These are phyloP conservation scores for Cantharis flavilabris DNA, from an alignment of 2,888 invertebrate species.

Conservation along the genomic window DNA sequence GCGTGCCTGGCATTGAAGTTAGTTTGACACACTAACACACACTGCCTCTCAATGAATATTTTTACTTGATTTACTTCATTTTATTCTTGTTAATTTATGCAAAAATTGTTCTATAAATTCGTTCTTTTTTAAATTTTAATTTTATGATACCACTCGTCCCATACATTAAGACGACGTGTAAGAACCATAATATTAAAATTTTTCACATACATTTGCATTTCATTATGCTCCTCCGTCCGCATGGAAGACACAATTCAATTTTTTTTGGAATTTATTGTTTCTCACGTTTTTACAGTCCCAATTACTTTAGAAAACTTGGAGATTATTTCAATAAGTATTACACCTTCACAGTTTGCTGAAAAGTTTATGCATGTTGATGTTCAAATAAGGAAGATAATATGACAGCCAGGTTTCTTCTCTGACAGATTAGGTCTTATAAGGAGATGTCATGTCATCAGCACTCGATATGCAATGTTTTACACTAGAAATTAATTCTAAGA, in stretches of 20 bases:
- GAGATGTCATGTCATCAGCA: conserved; percentile 27
- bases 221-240: not conserved
- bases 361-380: conserved; percentile 12
- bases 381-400: conserved; percentile 28
- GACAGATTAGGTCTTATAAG: conserved; percentile 28
- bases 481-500: conserved; percentile 37
- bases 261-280: conserved; percentile 3
- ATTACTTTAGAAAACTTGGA: conserved; percentile 2
- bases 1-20: conserved; percentile 38
- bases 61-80: conserved; percentile 26
- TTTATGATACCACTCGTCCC: not conserved
- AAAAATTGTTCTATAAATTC: conserved; percentile 18
- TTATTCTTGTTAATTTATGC: conserved; percentile 13
- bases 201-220: not conserved
- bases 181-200: not conserved
- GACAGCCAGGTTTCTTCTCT: conserved; percentile 26
- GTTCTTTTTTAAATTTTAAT: not conserved
- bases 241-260: not conserved
- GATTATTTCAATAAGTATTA: conserved; percentile 24
- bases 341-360: conserved; percentile 20
- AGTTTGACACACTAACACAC: conserved; percentile 38
- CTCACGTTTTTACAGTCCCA: not conserved
- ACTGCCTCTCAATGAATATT: conserved; percentile 32
- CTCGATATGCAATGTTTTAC: conserved; percentile 33
- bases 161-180: not conserved